These are phyloP conservation scores for Acanthurus lineatus DNA, from an alignment of 2,797 vertebrate genomes.

Conservation along the genomic window DNA sequence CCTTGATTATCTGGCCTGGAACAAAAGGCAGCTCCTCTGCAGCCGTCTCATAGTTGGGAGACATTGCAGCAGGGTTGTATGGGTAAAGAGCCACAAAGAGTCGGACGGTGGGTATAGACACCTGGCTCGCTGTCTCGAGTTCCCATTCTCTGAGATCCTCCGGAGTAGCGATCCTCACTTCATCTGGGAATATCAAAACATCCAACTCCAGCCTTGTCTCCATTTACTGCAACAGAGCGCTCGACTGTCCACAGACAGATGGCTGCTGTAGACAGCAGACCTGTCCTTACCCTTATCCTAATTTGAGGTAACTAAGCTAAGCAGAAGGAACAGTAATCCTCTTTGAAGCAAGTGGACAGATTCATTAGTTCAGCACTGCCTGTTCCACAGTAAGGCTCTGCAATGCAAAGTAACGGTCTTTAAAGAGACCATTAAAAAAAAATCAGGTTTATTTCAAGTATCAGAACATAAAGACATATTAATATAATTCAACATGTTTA, in stretches of 20 bases:
- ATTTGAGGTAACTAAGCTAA: conserved; percentile 79
- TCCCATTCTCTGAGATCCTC: conserved; percentile 79
- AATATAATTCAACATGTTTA: not conserved
- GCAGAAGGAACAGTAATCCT: conserved; percentile 82
- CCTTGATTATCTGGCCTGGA: conserved; percentile 95
- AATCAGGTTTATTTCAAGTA: too few species aligned
- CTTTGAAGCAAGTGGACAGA: conserved; percentile 73
- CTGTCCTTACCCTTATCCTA: conserved; percentile 66
- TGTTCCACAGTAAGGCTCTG: conserved; percentile 31
- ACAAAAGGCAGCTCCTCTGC: conserved; percentile 95
- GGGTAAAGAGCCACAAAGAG: conserved; percentile 96
- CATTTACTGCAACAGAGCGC: conserved; percentile 62
- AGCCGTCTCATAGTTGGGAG: conserved; percentile 92
- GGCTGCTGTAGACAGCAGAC: conserved; percentile 62
- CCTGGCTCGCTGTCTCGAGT: conserved; percentile 69
- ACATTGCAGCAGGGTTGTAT: conserved; percentile 95
- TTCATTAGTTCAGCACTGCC: conserved; percentile 53
- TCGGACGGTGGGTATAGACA: conserved; percentile 77
- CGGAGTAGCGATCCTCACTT: conserved; percentile 74
- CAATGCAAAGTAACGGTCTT: not conserved
- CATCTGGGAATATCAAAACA: conserved; percentile 82
- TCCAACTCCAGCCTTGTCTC: conserved; percentile 77
- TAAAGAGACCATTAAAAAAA: not conserved
- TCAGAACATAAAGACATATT: not conserved
- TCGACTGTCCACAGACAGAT: conserved; percentile 72